Percentiles rank a stretch among this genome's conserved stretches.
Conservation (phyloP, 1,140 invertebrate species). For the Ctenoplectra terminalis region DNA sequence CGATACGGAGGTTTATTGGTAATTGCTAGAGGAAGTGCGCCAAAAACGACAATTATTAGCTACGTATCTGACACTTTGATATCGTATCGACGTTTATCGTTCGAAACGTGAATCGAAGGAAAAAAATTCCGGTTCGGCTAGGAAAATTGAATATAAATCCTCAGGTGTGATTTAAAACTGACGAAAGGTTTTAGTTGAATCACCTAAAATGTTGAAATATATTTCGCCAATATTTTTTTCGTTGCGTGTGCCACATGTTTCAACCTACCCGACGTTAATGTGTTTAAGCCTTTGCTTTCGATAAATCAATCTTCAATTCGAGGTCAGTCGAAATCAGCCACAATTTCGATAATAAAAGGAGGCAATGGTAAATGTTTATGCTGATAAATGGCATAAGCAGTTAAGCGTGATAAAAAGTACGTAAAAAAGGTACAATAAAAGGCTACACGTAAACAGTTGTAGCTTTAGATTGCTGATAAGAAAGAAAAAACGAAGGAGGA, state of each 20-base stretch:
- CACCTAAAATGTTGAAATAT: too few species aligned
- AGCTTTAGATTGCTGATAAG: neutral
- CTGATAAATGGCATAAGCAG: neutral
- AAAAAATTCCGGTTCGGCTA: too few species aligned
- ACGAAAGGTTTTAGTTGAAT: too few species aligned
- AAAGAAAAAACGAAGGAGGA: neutral
- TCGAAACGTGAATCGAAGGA: too few species aligned
- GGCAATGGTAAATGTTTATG: neutral
- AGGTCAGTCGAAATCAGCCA: too few species aligned
- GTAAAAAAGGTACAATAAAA: neutral
- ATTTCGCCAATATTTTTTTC: neutral
- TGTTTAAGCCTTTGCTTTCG: neutral
- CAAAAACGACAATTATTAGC: too few species aligned
- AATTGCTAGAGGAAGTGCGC: too few species aligned
- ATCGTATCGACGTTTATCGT: too few species aligned
- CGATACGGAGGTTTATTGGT: too few species aligned
- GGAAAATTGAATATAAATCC: too few species aligned
- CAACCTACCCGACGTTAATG: neutral
- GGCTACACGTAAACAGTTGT: neutral
- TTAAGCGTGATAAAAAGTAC: neutral
- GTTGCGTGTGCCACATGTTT: neutral
- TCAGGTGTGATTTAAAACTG: too few species aligned
- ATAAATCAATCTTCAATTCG: neutral
- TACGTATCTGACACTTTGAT: too few species aligned
- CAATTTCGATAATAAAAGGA: neutral